A percentile compares a stretch with the other conserved stretches of the same genome.
These are phyloP conservation scores for Cotesia congregata DNA, from an alignment of 2,888 invertebrate genomes.

Conservation along the genomic window DNA sequence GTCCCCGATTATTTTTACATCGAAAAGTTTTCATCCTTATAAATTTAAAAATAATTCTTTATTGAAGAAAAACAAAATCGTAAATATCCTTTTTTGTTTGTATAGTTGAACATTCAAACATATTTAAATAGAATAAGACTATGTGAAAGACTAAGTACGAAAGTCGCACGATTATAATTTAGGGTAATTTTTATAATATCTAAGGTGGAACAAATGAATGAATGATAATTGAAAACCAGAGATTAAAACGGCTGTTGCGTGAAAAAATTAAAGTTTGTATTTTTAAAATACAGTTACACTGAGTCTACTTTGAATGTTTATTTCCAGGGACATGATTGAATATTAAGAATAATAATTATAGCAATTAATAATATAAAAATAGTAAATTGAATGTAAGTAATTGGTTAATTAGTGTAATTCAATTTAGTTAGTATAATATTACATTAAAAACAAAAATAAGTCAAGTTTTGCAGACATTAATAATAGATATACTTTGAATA, in stretches of 20 bases:
- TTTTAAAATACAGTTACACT: not conserved
- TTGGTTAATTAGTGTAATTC: not conserved
- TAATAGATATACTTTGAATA: not conserved
- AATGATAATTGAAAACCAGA: constrained; percentile 14
- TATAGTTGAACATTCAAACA: not conserved
- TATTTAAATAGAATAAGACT: not conserved
- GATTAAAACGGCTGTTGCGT: constrained; percentile 5
- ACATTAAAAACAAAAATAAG: not conserved
- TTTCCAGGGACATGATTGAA: not conserved
- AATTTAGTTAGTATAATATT: not conserved
- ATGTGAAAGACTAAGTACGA: constrained; percentile 8
- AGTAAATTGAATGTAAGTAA: constrained; percentile 3
- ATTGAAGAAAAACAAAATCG: constrained; percentile 21
- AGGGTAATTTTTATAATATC: constrained; percentile 30
- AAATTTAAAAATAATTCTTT: constrained; percentile 28
- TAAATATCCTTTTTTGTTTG: not conserved
- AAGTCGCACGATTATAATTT: constrained; percentile 17
- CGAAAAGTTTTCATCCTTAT: constrained; percentile 10
- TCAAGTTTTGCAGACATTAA: not conserved
- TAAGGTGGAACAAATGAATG: constrained; percentile 20
- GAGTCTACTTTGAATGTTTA: not conserved
- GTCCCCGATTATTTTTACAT: constrained; percentile 5
- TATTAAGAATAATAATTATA: constrained; percentile 6
- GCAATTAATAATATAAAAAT: not conserved
- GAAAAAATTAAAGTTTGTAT: constrained; percentile 7